Percentiles rank a stretch among this genome's conserved stretches.
Evolutionary conservation across 1,140 invertebrate species (phyloP).

Genomic region (Gonatopus flavifemur): DNA sequence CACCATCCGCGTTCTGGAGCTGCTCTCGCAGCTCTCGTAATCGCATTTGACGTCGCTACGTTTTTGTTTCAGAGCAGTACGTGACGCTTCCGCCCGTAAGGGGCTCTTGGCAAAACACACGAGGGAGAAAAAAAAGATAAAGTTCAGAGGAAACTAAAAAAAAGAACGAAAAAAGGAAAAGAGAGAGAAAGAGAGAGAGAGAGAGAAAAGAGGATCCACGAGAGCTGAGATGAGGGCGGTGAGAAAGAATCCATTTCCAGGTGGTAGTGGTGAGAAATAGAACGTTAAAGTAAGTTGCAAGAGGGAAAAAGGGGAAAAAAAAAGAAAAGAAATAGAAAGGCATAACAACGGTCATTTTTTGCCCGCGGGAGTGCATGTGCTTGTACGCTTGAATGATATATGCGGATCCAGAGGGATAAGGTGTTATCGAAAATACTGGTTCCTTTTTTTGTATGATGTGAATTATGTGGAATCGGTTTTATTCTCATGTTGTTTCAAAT

Average conservation of each 20-base stretch:
- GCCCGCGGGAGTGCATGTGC: no score
- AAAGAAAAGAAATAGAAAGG: background rate
- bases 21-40: constrained; percentile 56
- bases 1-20: constrained; percentile 56
- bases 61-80: constrained; percentile 59
- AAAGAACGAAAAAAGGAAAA: constrained; percentile 18
- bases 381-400: no score
- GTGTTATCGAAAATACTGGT: no score
- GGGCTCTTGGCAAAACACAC: constrained; percentile 46
- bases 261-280: background rate
- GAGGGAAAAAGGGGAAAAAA: no score
- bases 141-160: constrained; percentile 22
- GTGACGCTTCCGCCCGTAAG: constrained; percentile 54
- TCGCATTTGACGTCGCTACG: constrained; percentile 59
- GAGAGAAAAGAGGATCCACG: background rate
- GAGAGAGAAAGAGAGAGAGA: background rate
- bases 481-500: no score
- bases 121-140: constrained; percentile 32
- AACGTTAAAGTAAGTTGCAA: background rate
- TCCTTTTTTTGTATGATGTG: no score
- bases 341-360: background rate
- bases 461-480: no score
- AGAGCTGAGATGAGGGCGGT: constrained; percentile 3
- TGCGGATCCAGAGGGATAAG: no score
- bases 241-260: constrained; percentile 1